These are phyloP conservation scores for Indri indri DNA, from an alignment of 2,113 vertebrate genomes.

Conservation along the genomic window DNA sequence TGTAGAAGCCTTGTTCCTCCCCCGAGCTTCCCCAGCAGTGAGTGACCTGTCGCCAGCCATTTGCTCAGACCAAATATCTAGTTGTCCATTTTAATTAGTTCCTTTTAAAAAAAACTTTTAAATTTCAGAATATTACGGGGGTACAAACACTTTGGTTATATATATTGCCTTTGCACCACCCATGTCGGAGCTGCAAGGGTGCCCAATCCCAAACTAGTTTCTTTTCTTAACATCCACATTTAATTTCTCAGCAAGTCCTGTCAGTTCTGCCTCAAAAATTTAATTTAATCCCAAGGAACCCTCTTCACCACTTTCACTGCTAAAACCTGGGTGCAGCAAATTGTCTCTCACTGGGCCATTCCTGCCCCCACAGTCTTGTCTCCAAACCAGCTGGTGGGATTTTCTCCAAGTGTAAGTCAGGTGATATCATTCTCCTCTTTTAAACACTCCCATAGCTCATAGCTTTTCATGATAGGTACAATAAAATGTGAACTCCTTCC, in stretches of 20 bases:
- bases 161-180: too few species aligned
- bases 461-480: not conserved
- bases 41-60: not conserved
- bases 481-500: not conserved
- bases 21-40: not conserved
- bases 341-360: not conserved
- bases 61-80: not conserved
- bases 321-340: not conserved
- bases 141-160: too few species aligned
- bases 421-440: not conserved
- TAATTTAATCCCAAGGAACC: not conserved
- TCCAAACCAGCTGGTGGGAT: not conserved
- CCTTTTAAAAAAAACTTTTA: too few species aligned
- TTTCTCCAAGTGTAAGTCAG: not conserved
- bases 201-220: not conserved
- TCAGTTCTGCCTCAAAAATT: not conserved
- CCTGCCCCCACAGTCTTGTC: not conserved
- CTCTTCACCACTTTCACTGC: not conserved
- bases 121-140: too few species aligned
- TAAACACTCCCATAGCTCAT: not conserved
- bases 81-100: not conserved
- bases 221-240: not conserved
- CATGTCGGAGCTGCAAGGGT: not conserved
- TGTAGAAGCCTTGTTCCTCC: not conserved
- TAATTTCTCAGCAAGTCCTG: not conserved